Evolutionary conservation across 2,113 vertebrate genomes (phyloP), one percentile per base, ranked within the genome.

Genomic region (Rhinopithecus roxellana): DNA sequence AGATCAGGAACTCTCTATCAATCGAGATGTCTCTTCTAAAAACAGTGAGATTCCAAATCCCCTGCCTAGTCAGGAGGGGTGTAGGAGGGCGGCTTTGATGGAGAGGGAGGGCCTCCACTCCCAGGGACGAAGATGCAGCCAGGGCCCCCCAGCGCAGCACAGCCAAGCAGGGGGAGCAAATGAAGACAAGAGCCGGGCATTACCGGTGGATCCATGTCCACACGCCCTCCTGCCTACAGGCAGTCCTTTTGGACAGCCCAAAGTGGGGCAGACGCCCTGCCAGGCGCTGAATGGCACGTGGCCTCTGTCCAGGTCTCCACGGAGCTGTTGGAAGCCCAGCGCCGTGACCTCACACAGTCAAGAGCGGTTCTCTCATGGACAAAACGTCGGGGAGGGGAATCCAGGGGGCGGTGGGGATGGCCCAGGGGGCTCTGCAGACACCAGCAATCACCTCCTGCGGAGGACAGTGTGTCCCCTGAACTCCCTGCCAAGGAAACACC

Each of bases 161-260:
- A 92, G 93, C 72, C 90, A 83, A 94, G 88, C 52, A 88, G 43
- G 92, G 85, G 81, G 75, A 93, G 90, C 32, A 93, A 57, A 96
- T 81, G 70, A 97, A 96, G 97, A 97, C 97, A 91, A 97, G 61
- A 95, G 89, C 98, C 74, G 85, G 90, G 82, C 98, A 90, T 98
- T 98, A 98, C 96, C 43, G 95, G 96, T 87, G 92, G 97, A 95
- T 97, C 98, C 97, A 90, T 96, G 97, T 95, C 89, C 90, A 94
- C 97, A 90, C 82, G 82, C 96, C 89, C 95, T 96, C 96, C 97
- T 69, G 89, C 2, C 98, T 97, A 97, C 91, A 72, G 92, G 95
- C 45, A 78, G 82, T 85, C 96, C 97, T 96, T 93, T 84, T 0
- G 92, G 93, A 93, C 80, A 95, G 96, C 97, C 96, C 95, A 94